These are phyloP conservation scores for Lepus europaeus DNA, from an alignment of 2,113 vertebrate species.

Conservation along the genomic window DNA sequence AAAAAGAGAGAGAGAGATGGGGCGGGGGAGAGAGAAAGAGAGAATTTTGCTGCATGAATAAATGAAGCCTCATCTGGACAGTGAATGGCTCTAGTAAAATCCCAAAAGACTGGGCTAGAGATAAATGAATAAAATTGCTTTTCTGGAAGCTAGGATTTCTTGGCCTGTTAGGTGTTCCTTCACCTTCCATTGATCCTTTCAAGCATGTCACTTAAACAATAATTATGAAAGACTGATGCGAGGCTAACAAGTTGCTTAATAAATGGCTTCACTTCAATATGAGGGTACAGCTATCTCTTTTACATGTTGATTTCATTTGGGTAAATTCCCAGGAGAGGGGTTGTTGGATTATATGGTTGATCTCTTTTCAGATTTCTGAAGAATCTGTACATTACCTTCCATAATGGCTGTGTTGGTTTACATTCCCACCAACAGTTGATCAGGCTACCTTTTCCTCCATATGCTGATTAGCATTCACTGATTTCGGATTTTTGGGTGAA, in stretches of 20 bases:
- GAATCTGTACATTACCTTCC: no score
- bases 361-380: no score
- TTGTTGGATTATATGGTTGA: no score
- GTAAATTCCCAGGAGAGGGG: no score
- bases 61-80: neutral
- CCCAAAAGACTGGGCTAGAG: neutral
- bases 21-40: no score
- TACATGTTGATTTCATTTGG: no score
- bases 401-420: no score
- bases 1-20: neutral
- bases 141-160: neutral
- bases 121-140: neutral
- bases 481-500: no score
- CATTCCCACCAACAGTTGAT: no score
- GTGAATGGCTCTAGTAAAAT: neutral
- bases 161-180: neutral
- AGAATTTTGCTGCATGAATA: slow-evolving; percentile 21
- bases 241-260: neutral
- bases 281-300: no score
- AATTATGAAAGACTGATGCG: neutral
- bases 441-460: no score
- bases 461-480: no score
- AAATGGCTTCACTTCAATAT: neutral
- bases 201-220: neutral
- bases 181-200: neutral